Evolutionary conservation across 1,140 invertebrate genomes (phyloP).

Genomic region (Drosophila bocki): DNA sequence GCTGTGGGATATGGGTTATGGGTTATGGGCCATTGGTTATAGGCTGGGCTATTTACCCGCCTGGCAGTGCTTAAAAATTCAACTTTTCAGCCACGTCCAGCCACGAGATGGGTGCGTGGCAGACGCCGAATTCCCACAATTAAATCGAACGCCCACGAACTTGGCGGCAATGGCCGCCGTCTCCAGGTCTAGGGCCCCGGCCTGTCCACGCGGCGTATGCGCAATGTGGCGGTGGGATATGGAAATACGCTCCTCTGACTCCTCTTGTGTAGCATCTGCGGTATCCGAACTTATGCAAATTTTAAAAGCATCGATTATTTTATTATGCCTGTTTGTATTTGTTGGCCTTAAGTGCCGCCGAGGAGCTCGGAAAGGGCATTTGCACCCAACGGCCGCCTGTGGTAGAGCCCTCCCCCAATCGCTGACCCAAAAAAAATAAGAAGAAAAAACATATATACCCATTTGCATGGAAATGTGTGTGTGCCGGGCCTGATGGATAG

Average conservation of each 20-base stretch:
- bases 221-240: constrained; percentile 45
- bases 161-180: constrained; percentile 18
- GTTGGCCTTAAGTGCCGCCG: constrained; percentile 24
- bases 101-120: constrained; percentile 48
- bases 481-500: constrained; percentile 42
- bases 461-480: constrained; percentile 49
- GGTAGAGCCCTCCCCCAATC: constrained; percentile 14
- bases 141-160: constrained; percentile 56
- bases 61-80: constrained; percentile 50
- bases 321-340: constrained; percentile 48
- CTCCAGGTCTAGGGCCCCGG: constrained; percentile 28
- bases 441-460: constrained; percentile 22
- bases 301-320: constrained; percentile 73
- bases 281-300: constrained; percentile 65
- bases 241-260: constrained; percentile 26
- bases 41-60: constrained; percentile 17
- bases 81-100: constrained; percentile 43
- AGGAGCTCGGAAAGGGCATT: constrained; percentile 4
- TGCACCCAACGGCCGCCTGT: constrained; percentile 12
- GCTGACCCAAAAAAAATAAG: constrained; percentile 40
- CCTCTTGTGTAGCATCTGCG: constrained; percentile 51
- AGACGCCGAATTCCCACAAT: constrained; percentile 70
- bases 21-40: not conserved
- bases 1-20: not conserved
- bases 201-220: constrained; percentile 51